Evolutionary conservation across 2,888 invertebrate genomes (phyloP).

Genomic region (Epicampocera succincta): DNA sequence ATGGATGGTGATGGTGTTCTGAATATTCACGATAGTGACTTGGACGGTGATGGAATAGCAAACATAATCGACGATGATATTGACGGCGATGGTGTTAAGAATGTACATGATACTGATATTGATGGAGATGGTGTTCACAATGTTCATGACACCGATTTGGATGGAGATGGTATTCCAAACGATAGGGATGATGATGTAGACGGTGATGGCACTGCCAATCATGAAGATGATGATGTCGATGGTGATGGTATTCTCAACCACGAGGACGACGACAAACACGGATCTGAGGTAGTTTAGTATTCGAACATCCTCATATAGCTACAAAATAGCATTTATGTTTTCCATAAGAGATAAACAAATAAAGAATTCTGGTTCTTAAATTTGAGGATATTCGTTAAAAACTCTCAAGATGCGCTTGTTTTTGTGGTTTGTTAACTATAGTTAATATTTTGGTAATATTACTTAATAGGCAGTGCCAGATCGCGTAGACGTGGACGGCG

Average conservation of each 20-base stretch:
- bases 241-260: conserved; percentile 77
- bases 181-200: conserved; percentile 78
- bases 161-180: conserved; percentile 77
- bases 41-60: conserved; percentile 81
- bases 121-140: conserved; percentile 77
- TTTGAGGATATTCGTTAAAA: conserved; percentile 25
- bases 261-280: conserved; percentile 78
- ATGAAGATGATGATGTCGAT: conserved; percentile 74
- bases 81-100: conserved; percentile 73
- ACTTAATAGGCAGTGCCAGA: conserved; percentile 41
- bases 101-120: conserved; percentile 69
- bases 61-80: conserved; percentile 82
- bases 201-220: conserved; percentile 76
- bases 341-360: neutral
- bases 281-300: conserved; percentile 52
- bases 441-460: conserved; percentile 34
- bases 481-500: conserved; percentile 77
- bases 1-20: conserved; percentile 74
- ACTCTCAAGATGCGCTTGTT: conserved; percentile 24
- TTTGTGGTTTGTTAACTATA: neutral
- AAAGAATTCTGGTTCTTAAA: neutral
- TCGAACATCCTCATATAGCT: conserved; percentile 24
- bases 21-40: conserved; percentile 74
- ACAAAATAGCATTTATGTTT: neutral
- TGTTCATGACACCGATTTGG: conserved; percentile 79